Conservation (phyloP, 2,797 vertebrate genomes). For the Oryzias dopingdopingensis region DNA sequence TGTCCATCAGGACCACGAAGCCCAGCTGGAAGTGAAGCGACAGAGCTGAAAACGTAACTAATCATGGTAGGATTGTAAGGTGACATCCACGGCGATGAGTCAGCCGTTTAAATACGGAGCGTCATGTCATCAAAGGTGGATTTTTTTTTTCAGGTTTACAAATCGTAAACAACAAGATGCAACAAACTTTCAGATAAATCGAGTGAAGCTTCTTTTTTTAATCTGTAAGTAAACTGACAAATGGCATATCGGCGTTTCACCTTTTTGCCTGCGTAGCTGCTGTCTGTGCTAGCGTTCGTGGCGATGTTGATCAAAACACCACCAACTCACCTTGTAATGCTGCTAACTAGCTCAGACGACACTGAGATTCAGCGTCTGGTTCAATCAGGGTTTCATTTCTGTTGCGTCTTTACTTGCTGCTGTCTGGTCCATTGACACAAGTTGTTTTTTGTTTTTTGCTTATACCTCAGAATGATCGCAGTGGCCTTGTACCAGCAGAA, state of each 20-base stretch:
- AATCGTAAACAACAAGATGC: conserved; percentile 59
- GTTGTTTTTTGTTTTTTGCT: conserved; percentile 18
- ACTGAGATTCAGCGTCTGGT: conserved; percentile 35
- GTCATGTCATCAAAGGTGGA: no score
- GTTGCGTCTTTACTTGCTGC: conserved; percentile 47
- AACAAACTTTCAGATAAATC: conserved; percentile 41
- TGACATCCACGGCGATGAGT: background rate
- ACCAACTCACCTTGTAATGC: conserved; percentile 56
- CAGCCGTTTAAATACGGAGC: no score
- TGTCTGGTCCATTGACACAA: conserved; percentile 18
- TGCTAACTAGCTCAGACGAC: conserved; percentile 69
- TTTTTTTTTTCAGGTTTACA: conserved; percentile 31
- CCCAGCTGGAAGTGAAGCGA: conserved; percentile 83
- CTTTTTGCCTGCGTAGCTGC: conserved; percentile 66
- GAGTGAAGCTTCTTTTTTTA: conserved; percentile 20
- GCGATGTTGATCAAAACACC: conserved; percentile 37
- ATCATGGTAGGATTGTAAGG: conserved; percentile 14
- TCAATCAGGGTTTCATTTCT: conserved; percentile 62
- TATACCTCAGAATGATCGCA: conserved; percentile 65
- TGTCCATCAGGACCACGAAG: conserved; percentile 75
- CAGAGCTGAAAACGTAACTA: background rate
- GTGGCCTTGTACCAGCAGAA: conserved; percentile 59
- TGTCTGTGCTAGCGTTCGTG: conserved; percentile 31
- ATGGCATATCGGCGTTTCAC: conserved; percentile 47
- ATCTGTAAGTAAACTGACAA: conserved; percentile 50